Evolutionary conservation across 2,113 vertebrate genomes (phyloP).

Genomic region (Mirounga angustirostris): DNA sequence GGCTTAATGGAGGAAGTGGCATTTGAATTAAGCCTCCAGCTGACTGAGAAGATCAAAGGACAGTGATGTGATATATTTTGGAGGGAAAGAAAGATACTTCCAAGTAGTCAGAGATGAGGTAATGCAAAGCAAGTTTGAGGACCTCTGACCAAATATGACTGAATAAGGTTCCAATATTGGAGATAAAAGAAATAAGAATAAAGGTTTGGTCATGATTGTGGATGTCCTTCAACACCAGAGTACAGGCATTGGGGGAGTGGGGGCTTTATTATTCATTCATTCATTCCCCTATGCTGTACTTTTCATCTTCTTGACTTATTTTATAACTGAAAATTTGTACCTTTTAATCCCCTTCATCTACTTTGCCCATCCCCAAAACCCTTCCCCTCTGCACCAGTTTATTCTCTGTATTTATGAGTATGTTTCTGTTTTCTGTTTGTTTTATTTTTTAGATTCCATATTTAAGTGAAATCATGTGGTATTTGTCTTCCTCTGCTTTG

Average conservation of each 20-base stretch:
- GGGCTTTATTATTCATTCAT: not conserved
- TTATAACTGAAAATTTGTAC: not conserved
- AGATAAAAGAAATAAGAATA: not conserved
- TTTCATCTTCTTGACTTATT: not conserved
- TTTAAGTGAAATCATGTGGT: not conserved
- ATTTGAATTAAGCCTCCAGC: constrained; percentile 34
- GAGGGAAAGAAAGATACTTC: not conserved
- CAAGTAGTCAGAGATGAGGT: not conserved
- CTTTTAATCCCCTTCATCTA: not conserved
- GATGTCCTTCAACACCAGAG: not conserved
- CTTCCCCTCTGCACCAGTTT: not conserved
- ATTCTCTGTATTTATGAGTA: not conserved
- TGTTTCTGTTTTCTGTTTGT: not conserved
- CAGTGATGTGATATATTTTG: not conserved
- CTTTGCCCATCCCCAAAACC: not conserved
- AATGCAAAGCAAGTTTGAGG: not conserved
- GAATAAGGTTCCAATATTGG: not conserved
- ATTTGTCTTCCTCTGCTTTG: not conserved
- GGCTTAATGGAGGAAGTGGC: not conserved
- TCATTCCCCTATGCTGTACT: not conserved
- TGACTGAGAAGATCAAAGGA: not conserved
- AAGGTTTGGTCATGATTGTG: not conserved
- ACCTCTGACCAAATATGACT: not conserved
- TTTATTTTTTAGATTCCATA: not conserved
- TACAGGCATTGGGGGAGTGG: no score